phyloP scores from a whole-genome alignment of 2,797 vertebrate species.

The Lacerta viridis region DNA sequence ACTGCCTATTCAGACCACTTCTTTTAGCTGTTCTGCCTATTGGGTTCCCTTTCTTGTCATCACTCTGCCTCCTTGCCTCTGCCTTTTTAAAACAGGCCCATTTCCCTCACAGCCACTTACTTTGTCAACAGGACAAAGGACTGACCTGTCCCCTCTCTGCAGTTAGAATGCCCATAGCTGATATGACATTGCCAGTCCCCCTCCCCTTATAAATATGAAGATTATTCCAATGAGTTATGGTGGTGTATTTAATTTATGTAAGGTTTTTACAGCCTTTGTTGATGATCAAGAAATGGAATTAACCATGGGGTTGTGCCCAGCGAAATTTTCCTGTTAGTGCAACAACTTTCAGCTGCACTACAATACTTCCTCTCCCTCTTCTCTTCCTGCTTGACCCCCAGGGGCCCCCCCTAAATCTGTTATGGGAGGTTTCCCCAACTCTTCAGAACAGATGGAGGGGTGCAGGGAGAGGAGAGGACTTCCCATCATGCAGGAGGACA shows the following conservation, averaged over 20 bases:
- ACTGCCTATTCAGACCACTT: neutral
- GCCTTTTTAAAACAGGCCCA: neutral
- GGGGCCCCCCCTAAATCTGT: too few species aligned
- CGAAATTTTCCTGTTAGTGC: too few species aligned
- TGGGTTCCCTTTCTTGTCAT: neutral
- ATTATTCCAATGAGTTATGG: neutral
- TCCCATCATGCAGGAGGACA: too few species aligned
- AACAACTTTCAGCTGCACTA: too few species aligned
- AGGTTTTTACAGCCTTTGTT: slow-evolving; percentile 23
- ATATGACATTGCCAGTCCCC: neutral
- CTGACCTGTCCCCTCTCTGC: neutral
- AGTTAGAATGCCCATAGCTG: neutral
- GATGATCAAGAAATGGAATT: neutral
- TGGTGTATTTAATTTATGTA: neutral
- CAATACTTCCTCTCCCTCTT: too few species aligned
- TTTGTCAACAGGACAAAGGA: neutral
- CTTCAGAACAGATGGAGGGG: too few species aligned
- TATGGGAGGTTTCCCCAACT: too few species aligned
- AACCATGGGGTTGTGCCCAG: neutral
- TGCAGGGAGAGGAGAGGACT: too few species aligned
- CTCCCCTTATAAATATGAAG: neutral
- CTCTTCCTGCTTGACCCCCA: too few species aligned
- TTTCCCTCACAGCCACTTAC: neutral
- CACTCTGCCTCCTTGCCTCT: neutral
- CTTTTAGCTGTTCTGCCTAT: neutral